Percentiles rank a stretch among this genome's conserved stretches.
Conservation (phyloP, 2,797 vertebrate species). For the Poeciliopsis presidionis region DNA sequence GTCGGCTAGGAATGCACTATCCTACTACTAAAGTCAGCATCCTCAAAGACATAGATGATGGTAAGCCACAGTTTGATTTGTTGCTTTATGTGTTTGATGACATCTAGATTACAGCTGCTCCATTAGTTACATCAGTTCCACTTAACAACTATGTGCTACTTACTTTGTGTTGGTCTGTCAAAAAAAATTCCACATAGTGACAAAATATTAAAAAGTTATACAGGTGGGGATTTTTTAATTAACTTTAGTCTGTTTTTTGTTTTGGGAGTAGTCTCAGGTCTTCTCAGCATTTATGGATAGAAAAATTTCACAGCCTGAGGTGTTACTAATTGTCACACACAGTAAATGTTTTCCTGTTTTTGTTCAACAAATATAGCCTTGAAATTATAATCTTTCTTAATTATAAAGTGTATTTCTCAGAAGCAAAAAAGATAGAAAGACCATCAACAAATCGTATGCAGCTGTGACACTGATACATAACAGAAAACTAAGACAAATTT, state of each 20-base stretch:
- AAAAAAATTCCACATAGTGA: not conserved
- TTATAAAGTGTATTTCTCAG: not conserved
- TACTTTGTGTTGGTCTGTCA: not conserved
- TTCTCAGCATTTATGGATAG: too few relatives aligned
- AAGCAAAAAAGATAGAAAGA: not conserved
- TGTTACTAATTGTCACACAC: conserved; percentile 42
- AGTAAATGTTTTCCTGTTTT: conserved; percentile 25
- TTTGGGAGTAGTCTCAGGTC: not conserved
- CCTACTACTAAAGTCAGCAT: conserved; percentile 83
- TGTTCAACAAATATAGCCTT: not conserved
- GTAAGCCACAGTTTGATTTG: conserved; percentile 72
- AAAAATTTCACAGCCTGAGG: not conserved
- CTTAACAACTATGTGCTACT: not conserved
- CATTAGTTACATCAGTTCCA: not conserved
- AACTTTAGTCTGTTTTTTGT: not conserved
- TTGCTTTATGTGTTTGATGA: not conserved
- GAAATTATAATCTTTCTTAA: not conserved
- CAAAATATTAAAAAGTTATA: not conserved
- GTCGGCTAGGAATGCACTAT: conserved; percentile 87
- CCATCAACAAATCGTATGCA: not conserved
- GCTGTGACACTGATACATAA: not conserved
- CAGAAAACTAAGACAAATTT: not conserved
- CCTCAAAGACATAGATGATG: conserved; percentile 87
- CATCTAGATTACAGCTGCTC: not conserved
- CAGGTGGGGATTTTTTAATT: not conserved